Evolutionary conservation across 2,888 invertebrate genomes (phyloP).

Genomic region (Onthophagus sagittarius): DNA sequence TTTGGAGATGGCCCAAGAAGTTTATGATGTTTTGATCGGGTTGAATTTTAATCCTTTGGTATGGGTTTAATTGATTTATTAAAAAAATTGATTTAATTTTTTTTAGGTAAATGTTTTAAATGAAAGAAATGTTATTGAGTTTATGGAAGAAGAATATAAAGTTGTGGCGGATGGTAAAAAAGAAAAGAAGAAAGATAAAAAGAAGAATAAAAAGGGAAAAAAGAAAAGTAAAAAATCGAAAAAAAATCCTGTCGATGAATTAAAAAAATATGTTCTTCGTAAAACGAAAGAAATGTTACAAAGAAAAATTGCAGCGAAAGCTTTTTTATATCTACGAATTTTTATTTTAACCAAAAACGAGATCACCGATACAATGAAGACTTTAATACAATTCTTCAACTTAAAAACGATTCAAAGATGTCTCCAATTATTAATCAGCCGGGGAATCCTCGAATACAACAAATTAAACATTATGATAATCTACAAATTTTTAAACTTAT

Average conservation of each 20-base stretch:
- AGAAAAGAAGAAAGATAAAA: constrained; percentile 14
- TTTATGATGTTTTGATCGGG: constrained; percentile 34
- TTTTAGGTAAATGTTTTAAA: constrained; percentile 24
- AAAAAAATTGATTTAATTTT: too few relatives aligned
- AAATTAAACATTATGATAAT: constrained; percentile 7
- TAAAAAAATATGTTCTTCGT: constrained; percentile 30
- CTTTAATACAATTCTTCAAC: constrained; percentile 35
- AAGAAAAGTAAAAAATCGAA: neutral
- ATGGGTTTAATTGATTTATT: neutral
- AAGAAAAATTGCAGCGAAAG: constrained; percentile 31
- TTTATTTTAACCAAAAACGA: constrained; percentile 31
- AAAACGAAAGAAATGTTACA: constrained; percentile 30
- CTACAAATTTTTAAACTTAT: constrained; percentile 8
- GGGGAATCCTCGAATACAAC: constrained; percentile 15
- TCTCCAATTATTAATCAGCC: constrained; percentile 34
- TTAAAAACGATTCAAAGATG: constrained; percentile 23
- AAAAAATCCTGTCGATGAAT: constrained; percentile 8
- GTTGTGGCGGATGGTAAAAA: constrained; percentile 20
- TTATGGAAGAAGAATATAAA: constrained; percentile 28
- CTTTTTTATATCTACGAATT: constrained; percentile 34
- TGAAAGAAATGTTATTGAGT: constrained; percentile 39
- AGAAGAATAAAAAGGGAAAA: neutral
- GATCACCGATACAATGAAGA: constrained; percentile 29
- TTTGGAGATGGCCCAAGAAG: constrained; percentile 29
- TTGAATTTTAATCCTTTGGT: constrained; percentile 39